Base-by-base conservation (phyloP, 2,113 vertebrate species). In the Etheostoma cragini region DNA sequence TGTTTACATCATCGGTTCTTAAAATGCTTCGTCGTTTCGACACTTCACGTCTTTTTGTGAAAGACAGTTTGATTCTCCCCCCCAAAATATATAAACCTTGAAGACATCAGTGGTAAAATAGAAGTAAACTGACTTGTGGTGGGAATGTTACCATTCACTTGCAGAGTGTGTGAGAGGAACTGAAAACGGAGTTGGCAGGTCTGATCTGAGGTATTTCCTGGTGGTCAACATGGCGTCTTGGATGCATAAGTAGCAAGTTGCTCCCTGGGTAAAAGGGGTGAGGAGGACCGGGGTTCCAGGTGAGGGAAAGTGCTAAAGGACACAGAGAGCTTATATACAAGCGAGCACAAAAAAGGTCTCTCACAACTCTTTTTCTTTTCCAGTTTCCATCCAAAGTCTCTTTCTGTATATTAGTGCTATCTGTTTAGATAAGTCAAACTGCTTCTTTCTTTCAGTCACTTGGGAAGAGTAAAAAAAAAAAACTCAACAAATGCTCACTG, bases 121-220 rank as follows among this genome's bases (percentile, higher is more conserved):
- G 65, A 75, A 87, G 90, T 84, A 86, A 87, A 86, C 80, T 80
- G 76, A 76, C 74, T 76, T 89, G 64, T 52, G 78, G 53, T 70
- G 67, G 70, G 71, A 73, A 79, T 72, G 78, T 81, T 60, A 78
- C 63, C 78, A 70, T 67, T 67, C 64, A 71, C 46, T 81, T 76
- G 58, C 30, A 45, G 60, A 13, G 63, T 66, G 63, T 78, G 56
- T 63, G 47, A 56, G 35, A 54, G 49, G 47, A 67, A 57, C 22
- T 52, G 62, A 75, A 68, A 46, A 42, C 62, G 33, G 19, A 24
- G 22, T 88, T 87, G 87, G 91, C 88, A 88, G 91, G 82, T 90
- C 72, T 78, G 82, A 66, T 94, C 84, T 96, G 95, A 96, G 95
- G 95, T 96, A 95, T 95, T 93, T 95, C 87, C 92, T 94, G 92